These are phyloP conservation scores for Strigamia transsilvanica DNA, from an alignment of 2,888 invertebrate genomes.

Conservation along the genomic window DNA sequence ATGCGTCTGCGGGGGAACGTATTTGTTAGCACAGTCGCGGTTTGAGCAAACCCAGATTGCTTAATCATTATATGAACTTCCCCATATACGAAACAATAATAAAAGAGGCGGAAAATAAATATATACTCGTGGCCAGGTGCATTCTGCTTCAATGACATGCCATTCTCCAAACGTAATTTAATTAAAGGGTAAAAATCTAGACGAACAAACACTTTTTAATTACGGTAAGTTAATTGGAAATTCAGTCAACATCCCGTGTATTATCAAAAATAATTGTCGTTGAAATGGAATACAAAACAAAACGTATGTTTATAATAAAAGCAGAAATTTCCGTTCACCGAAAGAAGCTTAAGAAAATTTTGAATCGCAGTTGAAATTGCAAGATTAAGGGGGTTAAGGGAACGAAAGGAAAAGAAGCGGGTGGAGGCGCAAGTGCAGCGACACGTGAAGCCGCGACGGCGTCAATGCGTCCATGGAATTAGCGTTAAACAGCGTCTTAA, in stretches of 20 bases:
- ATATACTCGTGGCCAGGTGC: slow-evolving; percentile 31
- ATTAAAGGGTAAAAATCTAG: slow-evolving; percentile 10
- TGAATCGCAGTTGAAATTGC: slow-evolving; percentile 30
- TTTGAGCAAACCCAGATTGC: slow-evolving; percentile 33
- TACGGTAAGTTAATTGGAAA: neutral
- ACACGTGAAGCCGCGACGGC: slow-evolving; percentile 53
- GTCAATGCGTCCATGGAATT: slow-evolving; percentile 53
- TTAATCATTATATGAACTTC: slow-evolving; percentile 34
- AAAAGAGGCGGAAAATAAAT: slow-evolving; percentile 7
- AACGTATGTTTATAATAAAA: neutral
- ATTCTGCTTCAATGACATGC: neutral
- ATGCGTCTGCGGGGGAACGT: slow-evolving; percentile 77
- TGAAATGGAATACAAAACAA: neutral
- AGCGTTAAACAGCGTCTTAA: slow-evolving; percentile 53
- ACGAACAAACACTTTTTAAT: slow-evolving; percentile 16
- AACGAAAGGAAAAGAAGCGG: slow-evolving; percentile 20
- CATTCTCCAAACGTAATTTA: slow-evolving; percentile 9
- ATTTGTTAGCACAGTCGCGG: slow-evolving; percentile 50
- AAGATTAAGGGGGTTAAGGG: slow-evolving; percentile 32
- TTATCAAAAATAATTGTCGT: neutral
- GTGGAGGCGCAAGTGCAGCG: slow-evolving; percentile 42
- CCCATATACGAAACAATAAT: slow-evolving; percentile 37
- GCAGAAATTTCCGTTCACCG: neutral
- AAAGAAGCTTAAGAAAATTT: neutral
- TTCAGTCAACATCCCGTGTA: neutral